Evolutionary conservation across 2,888 invertebrate genomes (phyloP).

Genomic region (Hedychridium roseum): DNA sequence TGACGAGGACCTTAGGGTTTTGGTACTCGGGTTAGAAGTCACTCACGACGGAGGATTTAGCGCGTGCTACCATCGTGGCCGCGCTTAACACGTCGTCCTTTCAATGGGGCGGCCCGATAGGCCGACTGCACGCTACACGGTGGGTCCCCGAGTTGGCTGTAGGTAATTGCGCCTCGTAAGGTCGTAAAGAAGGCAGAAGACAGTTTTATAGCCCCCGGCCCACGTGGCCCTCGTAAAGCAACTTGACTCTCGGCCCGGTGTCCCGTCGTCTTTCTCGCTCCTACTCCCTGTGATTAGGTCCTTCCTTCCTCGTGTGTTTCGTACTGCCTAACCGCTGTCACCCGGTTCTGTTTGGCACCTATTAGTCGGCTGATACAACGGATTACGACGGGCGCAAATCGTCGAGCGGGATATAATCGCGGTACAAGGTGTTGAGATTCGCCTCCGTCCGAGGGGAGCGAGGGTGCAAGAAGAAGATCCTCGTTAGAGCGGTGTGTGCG

Average conservation of each 20-base stretch:
- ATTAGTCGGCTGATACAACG: too few species aligned
- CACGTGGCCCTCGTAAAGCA: slow-evolving; percentile 65
- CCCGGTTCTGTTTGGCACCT: slow-evolving; percentile 13
- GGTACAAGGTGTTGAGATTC: too few species aligned
- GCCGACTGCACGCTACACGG: slow-evolving; percentile 41
- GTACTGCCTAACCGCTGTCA: slow-evolving; percentile 33
- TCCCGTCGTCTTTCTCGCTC: too few species aligned
- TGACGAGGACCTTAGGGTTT: too few species aligned
- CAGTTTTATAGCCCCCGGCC: slow-evolving; percentile 66
- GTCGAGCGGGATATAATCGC: too few species aligned
- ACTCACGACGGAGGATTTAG: too few species aligned
- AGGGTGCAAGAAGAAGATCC: too few species aligned
- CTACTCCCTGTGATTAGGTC: too few species aligned
- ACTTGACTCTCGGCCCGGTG: slow-evolving; percentile 40
- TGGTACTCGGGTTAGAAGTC: too few species aligned
- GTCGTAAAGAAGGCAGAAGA: slow-evolving; percentile 65
- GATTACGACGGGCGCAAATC: too few species aligned
- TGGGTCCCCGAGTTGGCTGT: slow-evolving; percentile 40
- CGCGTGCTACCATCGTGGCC: slow-evolving; percentile 5
- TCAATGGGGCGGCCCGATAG: slow-evolving; percentile 45
- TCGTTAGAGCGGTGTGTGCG: too few species aligned
- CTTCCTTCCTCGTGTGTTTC: slow-evolving; percentile 20
- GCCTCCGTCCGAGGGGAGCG: too few species aligned
- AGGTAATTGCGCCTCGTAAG: slow-evolving; percentile 55
- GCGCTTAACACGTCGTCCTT: slow-evolving; percentile 18